phyloP scores from a whole-genome alignment of 2,888 invertebrate genomes.

The Drosophila siamana region DNA sequence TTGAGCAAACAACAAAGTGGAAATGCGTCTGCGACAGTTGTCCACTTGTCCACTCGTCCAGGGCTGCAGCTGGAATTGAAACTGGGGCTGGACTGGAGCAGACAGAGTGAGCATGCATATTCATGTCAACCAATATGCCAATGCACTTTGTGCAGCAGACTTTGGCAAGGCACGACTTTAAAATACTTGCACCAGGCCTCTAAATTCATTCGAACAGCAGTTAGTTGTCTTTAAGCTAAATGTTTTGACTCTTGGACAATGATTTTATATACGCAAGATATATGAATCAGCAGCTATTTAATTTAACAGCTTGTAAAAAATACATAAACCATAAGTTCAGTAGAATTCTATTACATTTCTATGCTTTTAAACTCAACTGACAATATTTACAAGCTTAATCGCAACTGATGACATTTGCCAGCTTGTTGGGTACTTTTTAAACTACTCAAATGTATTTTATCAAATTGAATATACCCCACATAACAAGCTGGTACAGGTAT shows the following conservation, averaged over 20 bases:
- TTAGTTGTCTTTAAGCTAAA: neutral
- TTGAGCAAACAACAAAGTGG: constrained; percentile 79
- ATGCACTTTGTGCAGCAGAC: constrained; percentile 50
- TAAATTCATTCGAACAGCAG: too few relatives aligned
- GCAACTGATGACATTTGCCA: too few relatives aligned
- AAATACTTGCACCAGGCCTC: constrained; percentile 13
- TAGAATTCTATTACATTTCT: too few relatives aligned
- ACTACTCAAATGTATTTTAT: too few relatives aligned
- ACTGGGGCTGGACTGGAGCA: constrained; percentile 23
- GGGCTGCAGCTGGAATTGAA: constrained; percentile 14
- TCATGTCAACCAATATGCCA: constrained; percentile 52
- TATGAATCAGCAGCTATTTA: neutral
- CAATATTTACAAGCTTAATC: too few relatives aligned
- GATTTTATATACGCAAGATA: neutral
- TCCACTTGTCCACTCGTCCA: constrained; percentile 15
- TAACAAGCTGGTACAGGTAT: neutral
- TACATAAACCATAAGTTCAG: too few relatives aligned
- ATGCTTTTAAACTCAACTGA: too few relatives aligned
- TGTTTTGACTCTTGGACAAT: neutral
- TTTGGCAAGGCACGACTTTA: neutral
- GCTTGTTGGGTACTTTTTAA: too few relatives aligned
- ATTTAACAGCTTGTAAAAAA: too few relatives aligned
- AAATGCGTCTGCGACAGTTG: constrained; percentile 68
- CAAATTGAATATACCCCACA: constrained; percentile 15
- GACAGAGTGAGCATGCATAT: constrained; percentile 23